A percentile compares a stretch with the other conserved stretches of the same genome.
Conservation (phyloP, 2,888 invertebrate genomes). For the Sinhomidia bicolor region DNA sequence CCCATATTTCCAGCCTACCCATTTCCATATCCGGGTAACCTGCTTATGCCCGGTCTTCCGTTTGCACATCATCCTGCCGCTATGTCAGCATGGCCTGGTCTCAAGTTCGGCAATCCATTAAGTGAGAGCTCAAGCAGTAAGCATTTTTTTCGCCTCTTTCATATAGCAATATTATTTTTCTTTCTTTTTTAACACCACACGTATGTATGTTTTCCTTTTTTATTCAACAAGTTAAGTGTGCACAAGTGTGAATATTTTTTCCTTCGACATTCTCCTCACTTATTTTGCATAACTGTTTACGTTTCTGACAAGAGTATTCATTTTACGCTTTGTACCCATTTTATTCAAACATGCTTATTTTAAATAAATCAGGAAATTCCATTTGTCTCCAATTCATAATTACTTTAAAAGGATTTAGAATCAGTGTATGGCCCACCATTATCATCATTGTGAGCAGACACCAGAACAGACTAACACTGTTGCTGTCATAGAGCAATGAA, state of each 20-base stretch:
- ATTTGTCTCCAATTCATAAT: slow-evolving; percentile 71
- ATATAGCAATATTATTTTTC: slow-evolving; percentile 13
- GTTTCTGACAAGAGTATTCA: slow-evolving; percentile 15
- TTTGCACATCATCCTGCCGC: slow-evolving; percentile 78
- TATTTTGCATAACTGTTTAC: slow-evolving; percentile 26
- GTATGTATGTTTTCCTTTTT: not conserved
- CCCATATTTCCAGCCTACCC: slow-evolving; percentile 79
- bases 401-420: slow-evolving; percentile 39
- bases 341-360: slow-evolving; percentile 24
- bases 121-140: slow-evolving; percentile 78
- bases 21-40: slow-evolving; percentile 79
- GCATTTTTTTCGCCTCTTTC: slow-evolving; percentile 39
- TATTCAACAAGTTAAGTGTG: slow-evolving; percentile 55
- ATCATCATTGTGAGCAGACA: slow-evolving; percentile 51
- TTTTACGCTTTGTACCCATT: not conserved
- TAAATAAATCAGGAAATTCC: slow-evolving; percentile 71
- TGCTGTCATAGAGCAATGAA: slow-evolving; percentile 36
- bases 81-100: slow-evolving; percentile 77
- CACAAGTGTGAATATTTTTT: too few relatives aligned
- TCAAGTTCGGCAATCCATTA: slow-evolving; percentile 78
- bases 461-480: slow-evolving; percentile 51
- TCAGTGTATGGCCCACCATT: not conserved
- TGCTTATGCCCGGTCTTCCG: slow-evolving; percentile 79
- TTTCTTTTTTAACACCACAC: too few relatives aligned
- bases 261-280: not conserved